phyloP scores from a whole-genome alignment of 2,797 vertebrate genomes.

The Chanos chanos region DNA sequence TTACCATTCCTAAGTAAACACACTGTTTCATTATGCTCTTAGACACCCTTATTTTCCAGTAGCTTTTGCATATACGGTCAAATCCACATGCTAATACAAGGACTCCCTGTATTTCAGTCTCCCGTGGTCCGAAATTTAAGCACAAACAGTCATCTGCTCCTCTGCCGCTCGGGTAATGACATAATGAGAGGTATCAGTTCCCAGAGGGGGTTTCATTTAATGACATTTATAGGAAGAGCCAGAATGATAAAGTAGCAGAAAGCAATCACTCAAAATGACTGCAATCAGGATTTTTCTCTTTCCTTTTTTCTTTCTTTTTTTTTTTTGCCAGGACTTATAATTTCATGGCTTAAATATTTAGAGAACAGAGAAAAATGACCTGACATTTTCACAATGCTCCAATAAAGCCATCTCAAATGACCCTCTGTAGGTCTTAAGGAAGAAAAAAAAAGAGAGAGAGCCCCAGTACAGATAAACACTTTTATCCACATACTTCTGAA shows the following conservation, averaged over 20 bases:
- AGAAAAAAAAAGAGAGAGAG: background rate
- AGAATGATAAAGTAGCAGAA: constrained; percentile 38
- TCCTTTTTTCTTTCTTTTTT: no score
- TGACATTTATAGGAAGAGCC: constrained; percentile 22
- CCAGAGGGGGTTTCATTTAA: constrained; percentile 28
- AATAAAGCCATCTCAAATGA: constrained; percentile 20
- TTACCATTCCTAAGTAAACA: constrained; percentile 61
- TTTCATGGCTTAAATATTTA: constrained; percentile 28
- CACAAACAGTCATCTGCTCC: constrained; percentile 29
- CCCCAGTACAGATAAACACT: background rate
- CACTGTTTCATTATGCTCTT: constrained; percentile 44
- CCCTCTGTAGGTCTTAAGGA: no score
- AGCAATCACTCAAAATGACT: constrained; percentile 31
- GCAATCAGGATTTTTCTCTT: constrained; percentile 29
- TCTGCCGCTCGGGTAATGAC: constrained; percentile 42
- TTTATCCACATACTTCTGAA: no score
- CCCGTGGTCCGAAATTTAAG: constrained; percentile 24
- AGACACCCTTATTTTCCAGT: constrained; percentile 53
- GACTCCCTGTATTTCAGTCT: constrained; percentile 31
- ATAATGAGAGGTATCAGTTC: constrained; percentile 51
- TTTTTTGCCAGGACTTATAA: background rate
- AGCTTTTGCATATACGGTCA: constrained; percentile 49
- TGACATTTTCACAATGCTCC: constrained; percentile 15
- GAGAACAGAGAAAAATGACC: constrained; percentile 25
- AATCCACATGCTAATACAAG: no score